These are phyloP conservation scores for Pristionchus japonicus DNA, from an alignment of 2,888 invertebrate species.

Conservation along the genomic window DNA sequence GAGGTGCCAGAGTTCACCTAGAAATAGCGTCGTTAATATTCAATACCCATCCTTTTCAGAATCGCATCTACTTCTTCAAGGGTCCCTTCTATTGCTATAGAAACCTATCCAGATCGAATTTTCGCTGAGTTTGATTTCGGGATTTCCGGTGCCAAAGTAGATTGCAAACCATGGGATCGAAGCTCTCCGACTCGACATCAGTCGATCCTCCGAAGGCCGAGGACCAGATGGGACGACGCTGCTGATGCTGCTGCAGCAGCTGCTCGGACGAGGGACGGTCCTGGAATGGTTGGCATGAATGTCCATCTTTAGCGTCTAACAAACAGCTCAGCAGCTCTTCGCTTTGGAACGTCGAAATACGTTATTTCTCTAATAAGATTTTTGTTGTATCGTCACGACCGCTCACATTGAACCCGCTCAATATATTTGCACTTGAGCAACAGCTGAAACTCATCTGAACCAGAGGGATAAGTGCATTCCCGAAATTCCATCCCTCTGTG, in stretches of 20 bases:
- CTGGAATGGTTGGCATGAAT: too few relatives aligned
- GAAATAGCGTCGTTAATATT: too few relatives aligned
- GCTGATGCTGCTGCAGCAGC: neutral
- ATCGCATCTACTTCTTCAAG: too few relatives aligned
- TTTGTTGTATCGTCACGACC: neutral
- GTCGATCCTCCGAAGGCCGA: constrained; percentile 18
- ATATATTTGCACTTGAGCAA: neutral
- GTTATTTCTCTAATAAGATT: neutral
- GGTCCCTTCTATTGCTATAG: too few relatives aligned
- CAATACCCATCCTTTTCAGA: too few relatives aligned
- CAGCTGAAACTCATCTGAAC: neutral
- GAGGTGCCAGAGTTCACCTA: constrained; percentile 21
- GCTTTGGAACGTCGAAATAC: too few relatives aligned
- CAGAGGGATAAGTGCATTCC: neutral
- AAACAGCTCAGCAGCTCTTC: too few relatives aligned
- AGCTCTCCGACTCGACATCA: constrained; percentile 31
- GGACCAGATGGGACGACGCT: constrained; percentile 25
- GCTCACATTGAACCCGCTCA: neutral
- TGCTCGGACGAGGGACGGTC: constrained; percentile 8
- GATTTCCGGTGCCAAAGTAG: neutral
- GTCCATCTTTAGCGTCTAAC: too few relatives aligned
- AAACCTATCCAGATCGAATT: too few relatives aligned
- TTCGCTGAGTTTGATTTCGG: too few relatives aligned
- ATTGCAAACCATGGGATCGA: constrained; percentile 1
- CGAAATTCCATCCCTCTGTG: neutral